These are phyloP conservation scores for Dolichopus griseipennis DNA, from an alignment of 2,888 invertebrate genomes.

Conservation along the genomic window DNA sequence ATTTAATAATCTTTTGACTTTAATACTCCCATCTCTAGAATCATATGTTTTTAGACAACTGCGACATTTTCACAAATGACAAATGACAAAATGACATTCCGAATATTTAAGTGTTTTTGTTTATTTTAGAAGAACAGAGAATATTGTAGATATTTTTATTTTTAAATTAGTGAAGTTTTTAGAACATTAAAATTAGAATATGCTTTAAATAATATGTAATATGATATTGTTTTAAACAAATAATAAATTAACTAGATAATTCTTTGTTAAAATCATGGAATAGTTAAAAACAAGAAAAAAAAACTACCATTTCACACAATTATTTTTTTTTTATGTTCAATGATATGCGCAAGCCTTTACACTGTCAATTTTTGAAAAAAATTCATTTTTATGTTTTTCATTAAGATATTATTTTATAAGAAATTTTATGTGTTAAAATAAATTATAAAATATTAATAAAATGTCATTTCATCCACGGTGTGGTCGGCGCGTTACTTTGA, in stretches of 20 bases:
- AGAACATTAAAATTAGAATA: too few relatives aligned
- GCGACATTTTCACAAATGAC: too few relatives aligned
- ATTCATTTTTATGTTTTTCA: neutral
- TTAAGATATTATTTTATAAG: conserved; percentile 3
- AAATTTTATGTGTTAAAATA: neutral
- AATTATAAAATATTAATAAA: conserved; percentile 12
- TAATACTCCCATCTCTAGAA: too few relatives aligned
- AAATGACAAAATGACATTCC: too few relatives aligned
- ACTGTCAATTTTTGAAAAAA: neutral
- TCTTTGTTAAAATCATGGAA: neutral
- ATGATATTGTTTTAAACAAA: too few relatives aligned
- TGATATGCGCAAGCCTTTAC: conserved; percentile 1
- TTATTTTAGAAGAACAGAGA: neutral
- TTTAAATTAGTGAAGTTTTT: too few relatives aligned
- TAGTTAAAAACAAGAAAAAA: neutral
- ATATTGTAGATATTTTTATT: neutral
- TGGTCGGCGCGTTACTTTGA: conserved; percentile 74
- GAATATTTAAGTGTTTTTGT: neutral
- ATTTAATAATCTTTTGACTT: too few relatives aligned
- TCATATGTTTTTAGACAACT: too few relatives aligned
- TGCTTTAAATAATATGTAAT: too few relatives aligned
- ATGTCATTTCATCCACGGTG: conserved; percentile 70
- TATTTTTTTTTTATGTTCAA: neutral
- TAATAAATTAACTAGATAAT: too few relatives aligned
- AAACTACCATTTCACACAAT: too few relatives aligned